A percentile compares a stretch with the other conserved stretches of the same genome.
These are phyloP conservation scores for Pissodes strobi DNA, from an alignment of 1,140 invertebrate species.

Conservation along the genomic window DNA sequence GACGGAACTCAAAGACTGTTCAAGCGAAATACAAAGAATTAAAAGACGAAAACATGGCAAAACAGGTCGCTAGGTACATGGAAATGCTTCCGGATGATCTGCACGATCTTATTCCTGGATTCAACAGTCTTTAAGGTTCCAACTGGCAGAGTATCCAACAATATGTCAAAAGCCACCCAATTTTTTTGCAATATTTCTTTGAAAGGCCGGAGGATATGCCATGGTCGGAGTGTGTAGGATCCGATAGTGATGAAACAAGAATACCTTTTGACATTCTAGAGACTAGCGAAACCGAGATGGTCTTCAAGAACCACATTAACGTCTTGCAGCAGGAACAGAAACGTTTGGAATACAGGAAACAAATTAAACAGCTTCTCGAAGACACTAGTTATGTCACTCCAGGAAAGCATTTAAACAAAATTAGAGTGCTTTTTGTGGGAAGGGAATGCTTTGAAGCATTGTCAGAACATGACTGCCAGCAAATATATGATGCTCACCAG, in stretches of 20 bases:
- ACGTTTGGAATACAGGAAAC: conserved; percentile 88
- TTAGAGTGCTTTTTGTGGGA: conserved; percentile 88
- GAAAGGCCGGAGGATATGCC: conserved; percentile 77
- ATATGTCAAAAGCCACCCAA: conserved; percentile 82
- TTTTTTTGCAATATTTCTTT: conserved; percentile 90
- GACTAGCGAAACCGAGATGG: conserved; percentile 86
- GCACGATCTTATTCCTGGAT: conserved; percentile 81
- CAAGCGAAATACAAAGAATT: conserved; percentile 80
- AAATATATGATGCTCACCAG: conserved; percentile 95
- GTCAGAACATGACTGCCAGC: conserved; percentile 85
- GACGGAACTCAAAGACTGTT: conserved; percentile 83
- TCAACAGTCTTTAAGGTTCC: conserved; percentile 74
- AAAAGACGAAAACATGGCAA: conserved; percentile 82
- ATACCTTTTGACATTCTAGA: conserved; percentile 92
- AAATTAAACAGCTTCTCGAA: conserved; percentile 92
- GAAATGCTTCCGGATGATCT: conserved; percentile 79
- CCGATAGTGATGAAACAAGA: conserved; percentile 68
- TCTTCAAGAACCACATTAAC: conserved; percentile 90
- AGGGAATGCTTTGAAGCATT: conserved; percentile 93
- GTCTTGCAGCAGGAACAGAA: conserved; percentile 88
- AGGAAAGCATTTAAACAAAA: conserved; percentile 89
- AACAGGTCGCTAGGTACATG: conserved; percentile 80
- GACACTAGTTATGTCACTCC: conserved; percentile 94
- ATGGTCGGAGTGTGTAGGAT: conserved; percentile 78
- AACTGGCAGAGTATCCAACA: conserved; percentile 86